phyloP scores from a whole-genome alignment of 2,888 invertebrate species.

The Plemyria rubiginata region DNA sequence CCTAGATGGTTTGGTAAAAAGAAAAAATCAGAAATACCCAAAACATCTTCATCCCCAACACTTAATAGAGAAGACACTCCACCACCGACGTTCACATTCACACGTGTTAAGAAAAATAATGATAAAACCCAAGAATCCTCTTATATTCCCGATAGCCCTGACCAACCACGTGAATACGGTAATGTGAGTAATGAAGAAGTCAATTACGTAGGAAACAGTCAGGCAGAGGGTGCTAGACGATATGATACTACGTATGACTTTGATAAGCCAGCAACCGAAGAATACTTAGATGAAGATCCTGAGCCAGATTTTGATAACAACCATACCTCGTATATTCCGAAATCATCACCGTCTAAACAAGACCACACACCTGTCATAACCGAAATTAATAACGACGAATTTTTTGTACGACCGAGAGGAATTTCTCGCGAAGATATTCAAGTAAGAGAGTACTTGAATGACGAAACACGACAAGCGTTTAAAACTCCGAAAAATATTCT shows the following conservation, averaged over 20 bases:
- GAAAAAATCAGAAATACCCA: constrained; percentile 72
- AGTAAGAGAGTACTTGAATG: constrained; percentile 90
- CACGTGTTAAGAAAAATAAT: constrained; percentile 83
- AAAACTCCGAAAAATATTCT: constrained; percentile 87
- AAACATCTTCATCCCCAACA: constrained; percentile 82
- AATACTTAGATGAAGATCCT: constrained; percentile 83
- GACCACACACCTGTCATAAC: constrained; percentile 88
- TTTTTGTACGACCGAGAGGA: constrained; percentile 92
- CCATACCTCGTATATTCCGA: constrained; percentile 59
- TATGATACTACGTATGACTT: constrained; percentile 79
- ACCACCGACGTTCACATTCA: constrained; percentile 86
- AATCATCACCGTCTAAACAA: constrained; percentile 72
- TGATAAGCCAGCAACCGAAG: constrained; percentile 80
- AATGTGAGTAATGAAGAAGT: constrained; percentile 63
- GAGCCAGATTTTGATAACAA: constrained; percentile 53
- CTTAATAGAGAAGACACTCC: constrained; percentile 85
- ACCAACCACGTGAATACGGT: constrained; percentile 78
- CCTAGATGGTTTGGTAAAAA: constrained; percentile 88
- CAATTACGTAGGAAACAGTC: constrained; percentile 52
- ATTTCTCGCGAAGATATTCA: constrained; percentile 93
- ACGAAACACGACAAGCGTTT: constrained; percentile 92
- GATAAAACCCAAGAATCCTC: constrained; percentile 73
- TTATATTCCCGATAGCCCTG: constrained; percentile 72
- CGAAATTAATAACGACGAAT: constrained; percentile 94
- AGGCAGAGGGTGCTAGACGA: constrained; percentile 69